Evolutionary conservation across 2,797 vertebrate species (phyloP).

Genomic region (Malacoraja senta): DNA sequence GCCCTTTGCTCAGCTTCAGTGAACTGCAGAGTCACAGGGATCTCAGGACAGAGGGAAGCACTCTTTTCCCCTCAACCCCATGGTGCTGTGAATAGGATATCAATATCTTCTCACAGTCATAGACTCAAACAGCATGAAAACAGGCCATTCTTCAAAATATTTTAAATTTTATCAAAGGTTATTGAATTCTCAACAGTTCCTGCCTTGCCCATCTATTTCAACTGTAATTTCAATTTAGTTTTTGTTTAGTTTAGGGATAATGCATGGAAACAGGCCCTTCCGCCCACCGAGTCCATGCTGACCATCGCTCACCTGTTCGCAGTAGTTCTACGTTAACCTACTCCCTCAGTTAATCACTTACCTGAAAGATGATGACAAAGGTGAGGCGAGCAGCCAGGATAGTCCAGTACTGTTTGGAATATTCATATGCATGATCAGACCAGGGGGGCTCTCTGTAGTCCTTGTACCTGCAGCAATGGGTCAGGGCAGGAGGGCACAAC

Average conservation of each 20-base stretch:
- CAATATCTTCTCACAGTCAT: neutral
- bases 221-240: neutral
- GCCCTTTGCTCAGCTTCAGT: neutral
- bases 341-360: slow-evolving; percentile 49
- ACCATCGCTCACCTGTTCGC: no score
- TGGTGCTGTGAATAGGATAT: neutral
- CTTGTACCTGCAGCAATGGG: slow-evolving; percentile 72
- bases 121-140: no score
- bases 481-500: neutral
- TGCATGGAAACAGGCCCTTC: no score
- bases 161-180: neutral
- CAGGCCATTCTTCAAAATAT: neutral
- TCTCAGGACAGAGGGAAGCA: neutral
- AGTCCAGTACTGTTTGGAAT: slow-evolving; percentile 94
- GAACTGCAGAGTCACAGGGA: neutral
- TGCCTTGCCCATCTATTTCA: neutral
- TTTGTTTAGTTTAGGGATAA: no score
- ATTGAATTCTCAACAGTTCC: neutral
- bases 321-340: no score
- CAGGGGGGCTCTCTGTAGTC: slow-evolving; percentile 95
- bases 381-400: slow-evolving; percentile 84
- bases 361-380: slow-evolving; percentile 96
- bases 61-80: neutral
- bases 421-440: slow-evolving; percentile 76
- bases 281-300: no score